These are phyloP conservation scores for Schizaphis graminum DNA, from an alignment of 2,888 invertebrate species.

Conservation along the genomic window DNA sequence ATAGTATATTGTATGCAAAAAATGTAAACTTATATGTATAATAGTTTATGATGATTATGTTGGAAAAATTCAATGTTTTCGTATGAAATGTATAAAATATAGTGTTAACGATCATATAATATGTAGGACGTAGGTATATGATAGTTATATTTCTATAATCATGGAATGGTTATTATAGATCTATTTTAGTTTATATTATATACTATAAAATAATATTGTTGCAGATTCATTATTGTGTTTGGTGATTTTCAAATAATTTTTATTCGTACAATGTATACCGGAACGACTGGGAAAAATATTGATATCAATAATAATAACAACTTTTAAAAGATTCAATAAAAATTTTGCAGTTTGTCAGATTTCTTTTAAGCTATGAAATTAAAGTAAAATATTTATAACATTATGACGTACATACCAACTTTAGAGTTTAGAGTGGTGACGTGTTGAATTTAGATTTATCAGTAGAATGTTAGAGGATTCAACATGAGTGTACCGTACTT, in stretches of 20 bases:
- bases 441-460: neutral
- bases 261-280: neutral
- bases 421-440: neutral
- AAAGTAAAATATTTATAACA: neutral
- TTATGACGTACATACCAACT: neutral
- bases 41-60: neutral
- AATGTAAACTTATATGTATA: neutral
- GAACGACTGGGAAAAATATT: neutral
- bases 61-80: neutral
- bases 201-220: neutral
- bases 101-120: neutral
- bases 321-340: neutral
- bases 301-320: neutral
- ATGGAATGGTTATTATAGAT: neutral
- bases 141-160: neutral
- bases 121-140: too few species aligned
- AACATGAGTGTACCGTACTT: constrained; percentile 22
- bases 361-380: neutral
- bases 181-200: neutral
- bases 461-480: neutral
- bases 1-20: too few species aligned
- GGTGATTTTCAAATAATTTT: constrained; percentile 5
- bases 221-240: neutral
- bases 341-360: neutral
- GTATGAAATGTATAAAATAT: neutral